These are phyloP conservation scores for Mallotus villosus DNA, from an alignment of 2,797 vertebrate species.

Conservation along the genomic window DNA sequence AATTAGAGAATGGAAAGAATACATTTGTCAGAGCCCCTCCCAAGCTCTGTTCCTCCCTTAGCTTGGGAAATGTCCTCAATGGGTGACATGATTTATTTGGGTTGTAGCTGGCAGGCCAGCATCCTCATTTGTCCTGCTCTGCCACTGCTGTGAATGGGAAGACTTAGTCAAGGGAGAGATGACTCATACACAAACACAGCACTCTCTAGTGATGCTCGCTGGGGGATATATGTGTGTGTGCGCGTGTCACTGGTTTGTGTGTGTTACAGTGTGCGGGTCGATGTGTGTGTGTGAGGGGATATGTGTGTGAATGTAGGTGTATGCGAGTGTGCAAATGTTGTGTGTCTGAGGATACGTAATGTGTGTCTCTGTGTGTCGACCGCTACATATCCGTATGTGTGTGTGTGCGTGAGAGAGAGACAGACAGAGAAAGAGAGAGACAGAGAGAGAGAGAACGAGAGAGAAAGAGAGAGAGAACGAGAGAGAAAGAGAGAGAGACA, in stretches of 20 bases:
- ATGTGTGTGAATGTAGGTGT: neutral
- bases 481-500: too few species aligned
- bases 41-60: too few species aligned
- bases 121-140: slow-evolving; percentile 32
- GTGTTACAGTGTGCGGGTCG: neutral
- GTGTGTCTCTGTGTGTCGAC: neutral
- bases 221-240: slow-evolving; percentile 9
- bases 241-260: neutral
- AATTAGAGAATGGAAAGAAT: too few species aligned
- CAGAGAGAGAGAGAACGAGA: too few species aligned
- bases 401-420: neutral
- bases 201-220: slow-evolving; percentile 24
- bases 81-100: slow-evolving; percentile 12
- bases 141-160: slow-evolving; percentile 31
- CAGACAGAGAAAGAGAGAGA: too few species aligned
- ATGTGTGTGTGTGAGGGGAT: neutral
- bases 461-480: too few species aligned
- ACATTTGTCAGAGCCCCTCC: too few species aligned
- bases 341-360: slow-evolving; percentile 2
- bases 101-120: slow-evolving; percentile 26
- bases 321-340: neutral
- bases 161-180: slow-evolving; percentile 31
- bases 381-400: slow-evolving; percentile 32
- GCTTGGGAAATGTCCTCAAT: slow-evolving; percentile 35
- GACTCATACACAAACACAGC: slow-evolving; percentile 37